Base-by-base conservation (phyloP, 2,888 invertebrate genomes). In the Scaptomyza reducta region DNA sequence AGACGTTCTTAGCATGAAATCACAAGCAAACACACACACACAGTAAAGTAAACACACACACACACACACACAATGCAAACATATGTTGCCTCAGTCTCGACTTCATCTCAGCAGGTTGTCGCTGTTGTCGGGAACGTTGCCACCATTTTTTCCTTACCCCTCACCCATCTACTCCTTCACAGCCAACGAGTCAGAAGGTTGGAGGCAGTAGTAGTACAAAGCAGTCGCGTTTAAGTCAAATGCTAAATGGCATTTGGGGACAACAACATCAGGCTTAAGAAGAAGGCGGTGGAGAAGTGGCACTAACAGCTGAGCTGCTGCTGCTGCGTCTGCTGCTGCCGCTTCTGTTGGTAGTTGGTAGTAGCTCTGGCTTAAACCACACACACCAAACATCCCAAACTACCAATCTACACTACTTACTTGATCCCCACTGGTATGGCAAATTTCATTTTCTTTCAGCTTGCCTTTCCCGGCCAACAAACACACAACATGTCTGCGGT, bases 211-310 rank as follows among this genome's bases (percentile, higher is more conserved):
- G 11, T 14, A 6, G 31, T 31, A 47, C 10, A 41, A 16, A 38
- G 42, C 47, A 60, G 77, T 33, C 86, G 69, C 80, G 67, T 53
- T 82, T 68, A 82, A 82, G 86, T 83, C 82, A 79, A 77, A 87
- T 85, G 83, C 74, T 83, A 83, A 83, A 83, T 79, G 82, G 62
- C 82, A 85, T 87, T 83, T 77, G 83, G 88, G 82, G 74, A 82
- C 82, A 80, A 59, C 51, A 60, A 53, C 62, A 61, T 11, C 14
- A 22, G 47, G 9, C 41, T n/a, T 3, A n/a, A 38, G 38, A 14
- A 41, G 41, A 53, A 44, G 29, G 31, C 27, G 44, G 22, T 22
- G 27, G 27, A 50, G 27, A 27, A 14, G 44, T 38, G 38, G 40
- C 60, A 68, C 47, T 50, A 82, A 87, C 87, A 87, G 82, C 83